A percentile compares a stretch with the other conserved stretches of the same genome.
phyloP scores from a whole-genome alignment of 2,888 invertebrate genomes.

The Rhagonycha fulva region DNA sequence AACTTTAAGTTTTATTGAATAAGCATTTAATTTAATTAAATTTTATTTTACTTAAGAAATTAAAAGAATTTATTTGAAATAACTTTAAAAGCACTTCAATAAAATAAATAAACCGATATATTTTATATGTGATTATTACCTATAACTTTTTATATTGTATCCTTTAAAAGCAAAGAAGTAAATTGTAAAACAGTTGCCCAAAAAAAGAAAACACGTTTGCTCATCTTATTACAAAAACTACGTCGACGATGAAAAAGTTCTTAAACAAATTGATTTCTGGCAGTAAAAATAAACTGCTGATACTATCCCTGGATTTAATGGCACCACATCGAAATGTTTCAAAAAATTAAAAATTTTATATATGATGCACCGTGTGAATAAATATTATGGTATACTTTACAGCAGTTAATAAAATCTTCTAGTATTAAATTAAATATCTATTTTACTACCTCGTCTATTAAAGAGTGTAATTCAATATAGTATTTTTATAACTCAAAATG shows the following conservation, averaged over 20 bases:
- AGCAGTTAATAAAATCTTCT: too few species aligned
- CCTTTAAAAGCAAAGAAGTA: neutral
- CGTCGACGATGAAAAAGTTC: neutral
- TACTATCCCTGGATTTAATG: neutral
- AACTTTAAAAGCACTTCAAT: neutral
- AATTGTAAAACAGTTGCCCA: neutral
- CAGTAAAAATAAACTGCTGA: neutral
- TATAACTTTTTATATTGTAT: neutral
- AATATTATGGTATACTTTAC: neutral
- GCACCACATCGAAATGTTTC: neutral
- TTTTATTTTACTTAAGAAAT: neutral
- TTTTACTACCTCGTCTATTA: neutral
- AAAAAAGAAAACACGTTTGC: neutral
- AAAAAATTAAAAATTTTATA: neutral
- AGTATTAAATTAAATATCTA: neutral
- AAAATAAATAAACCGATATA: neutral
- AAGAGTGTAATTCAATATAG: neutral
- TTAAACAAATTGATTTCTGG: neutral
- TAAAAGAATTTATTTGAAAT: neutral
- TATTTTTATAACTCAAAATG: neutral
- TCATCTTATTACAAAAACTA: neutral
- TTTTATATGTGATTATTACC: neutral
- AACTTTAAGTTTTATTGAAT: neutral
- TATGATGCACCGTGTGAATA: neutral
- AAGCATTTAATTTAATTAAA: neutral